Evolutionary conservation across 2,113 vertebrate species (phyloP).

Genomic region (Epinephelus moara): DNA sequence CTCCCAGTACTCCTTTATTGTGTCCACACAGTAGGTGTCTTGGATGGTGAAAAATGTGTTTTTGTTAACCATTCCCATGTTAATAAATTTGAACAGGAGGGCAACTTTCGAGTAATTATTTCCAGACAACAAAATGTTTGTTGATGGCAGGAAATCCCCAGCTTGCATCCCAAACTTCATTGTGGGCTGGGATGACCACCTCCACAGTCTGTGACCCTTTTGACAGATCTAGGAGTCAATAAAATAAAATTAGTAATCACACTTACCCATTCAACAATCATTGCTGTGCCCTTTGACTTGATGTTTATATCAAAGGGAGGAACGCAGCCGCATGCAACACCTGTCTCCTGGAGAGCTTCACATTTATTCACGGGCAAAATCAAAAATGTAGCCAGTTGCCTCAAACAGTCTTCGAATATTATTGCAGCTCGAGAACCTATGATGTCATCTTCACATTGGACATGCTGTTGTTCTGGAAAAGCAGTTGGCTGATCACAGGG

Average conservation of each 20-base stretch:
- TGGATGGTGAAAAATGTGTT: not conserved
- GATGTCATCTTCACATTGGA: too few relatives aligned
- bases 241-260: not conserved
- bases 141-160: not conserved
- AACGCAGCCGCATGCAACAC: too few relatives aligned
- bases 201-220: conserved; percentile 6
- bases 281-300: too few relatives aligned
- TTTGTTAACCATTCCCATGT: not conserved
- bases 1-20: not conserved
- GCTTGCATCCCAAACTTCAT: not conserved
- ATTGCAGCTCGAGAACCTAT: too few relatives aligned
- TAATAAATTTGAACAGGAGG: conserved; percentile 10
- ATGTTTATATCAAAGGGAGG: too few relatives aligned
- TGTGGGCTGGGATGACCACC: not conserved
- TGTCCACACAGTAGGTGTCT: not conserved
- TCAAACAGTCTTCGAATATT: too few relatives aligned
- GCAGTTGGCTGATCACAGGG: too few relatives aligned
- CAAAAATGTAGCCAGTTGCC: too few relatives aligned
- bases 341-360: too few relatives aligned
- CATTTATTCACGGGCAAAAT: too few relatives aligned
- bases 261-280: too few relatives aligned
- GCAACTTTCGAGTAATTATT: not conserved
- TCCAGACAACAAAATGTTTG: conserved; percentile 17
- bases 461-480: too few relatives aligned
- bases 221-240: not conserved